phyloP scores from a whole-genome alignment of 2,797 vertebrate genomes.

The Hoplostethus atlanticus region DNA sequence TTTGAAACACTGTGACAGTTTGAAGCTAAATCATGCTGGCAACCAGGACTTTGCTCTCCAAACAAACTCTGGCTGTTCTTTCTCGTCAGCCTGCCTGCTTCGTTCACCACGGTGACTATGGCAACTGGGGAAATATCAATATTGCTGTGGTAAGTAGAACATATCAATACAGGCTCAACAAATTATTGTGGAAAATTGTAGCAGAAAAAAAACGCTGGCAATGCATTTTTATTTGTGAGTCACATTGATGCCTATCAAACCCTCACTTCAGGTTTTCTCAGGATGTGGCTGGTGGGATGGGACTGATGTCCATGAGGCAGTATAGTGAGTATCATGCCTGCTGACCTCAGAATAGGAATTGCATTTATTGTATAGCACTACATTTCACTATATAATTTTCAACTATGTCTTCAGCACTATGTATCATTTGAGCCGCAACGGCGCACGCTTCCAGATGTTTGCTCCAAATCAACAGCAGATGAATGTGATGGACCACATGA shows the following conservation, averaged over 20 bases:
- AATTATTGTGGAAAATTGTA: not conserved
- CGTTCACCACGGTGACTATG: conserved; percentile 80
- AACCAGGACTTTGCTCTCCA: conserved; percentile 76
- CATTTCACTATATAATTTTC: conserved; percentile 14
- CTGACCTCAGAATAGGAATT: not conserved
- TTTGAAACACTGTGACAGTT: conserved; percentile 8
- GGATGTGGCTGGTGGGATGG: conserved; percentile 86
- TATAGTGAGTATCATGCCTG: conserved; percentile 77
- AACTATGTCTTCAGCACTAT: conserved; percentile 78
- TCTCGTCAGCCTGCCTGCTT: conserved; percentile 79
- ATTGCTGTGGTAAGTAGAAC: conserved; percentile 79
- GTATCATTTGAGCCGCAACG: conserved; percentile 85
- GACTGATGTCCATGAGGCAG: conserved; percentile 83
- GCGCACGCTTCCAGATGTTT: conserved; percentile 84
- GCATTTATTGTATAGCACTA: conserved; percentile 3
- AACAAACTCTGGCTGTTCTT: conserved; percentile 71
- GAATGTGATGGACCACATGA: conserved; percentile 83
- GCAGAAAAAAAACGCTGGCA: not conserved
- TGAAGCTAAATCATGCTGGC: conserved; percentile 75
- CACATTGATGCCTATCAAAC: not conserved
- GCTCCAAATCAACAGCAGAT: conserved; percentile 86
- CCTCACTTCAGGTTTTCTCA: conserved; percentile 81
- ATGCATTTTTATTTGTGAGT: conserved; percentile 17
- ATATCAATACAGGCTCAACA: not conserved
- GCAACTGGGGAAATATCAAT: conserved; percentile 85